Base-by-base conservation (phyloP, 2,113 vertebrate species). In the Brachyhypopomus gauderio region DNA sequence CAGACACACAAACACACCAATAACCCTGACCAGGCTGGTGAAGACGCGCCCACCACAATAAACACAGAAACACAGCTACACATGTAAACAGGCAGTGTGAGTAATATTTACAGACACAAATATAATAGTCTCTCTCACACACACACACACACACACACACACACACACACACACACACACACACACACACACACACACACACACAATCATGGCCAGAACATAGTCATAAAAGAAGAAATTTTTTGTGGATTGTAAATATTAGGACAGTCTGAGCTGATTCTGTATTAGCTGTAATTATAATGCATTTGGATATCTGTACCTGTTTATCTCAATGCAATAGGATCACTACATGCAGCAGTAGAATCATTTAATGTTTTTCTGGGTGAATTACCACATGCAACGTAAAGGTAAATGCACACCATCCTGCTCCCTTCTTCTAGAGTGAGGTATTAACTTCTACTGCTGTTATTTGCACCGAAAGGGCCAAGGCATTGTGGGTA, bases 401-500 rank as follows among this genome's bases (percentile, higher is more conserved):
- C 5, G 9, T 8, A 52, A 14, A 52, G 9, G 45, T 52, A 52
- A 52, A 52, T 14, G 9, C 1, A 12, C 9, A 52, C 14, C 14
- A 11, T 52, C 2, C 45, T 52, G 45, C 45, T 52, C 45, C 45
- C 12, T 52, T 30, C 3, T 30, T 30, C 3, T 30, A 30, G 45
- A 14, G 9, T 52, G 11, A 14, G 34, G 19, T 41, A 22, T 7
- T 70, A 19, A 34, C 60, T 23, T 3, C 19, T 34, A 64, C 25
- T 5, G 11, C 63, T 63, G 6, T 38, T 67, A 17, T 69, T 62
- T 56, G 30, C 52, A 76, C 52, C 25, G 34, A 59, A 5, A 55
- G 80, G 80, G 66, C 74, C 36, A n/a, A 62, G 58, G 52, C 71
- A n/a, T 52, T 71, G 67, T 14, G 16, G 62, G 72, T 64, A 70